Conservation (phyloP, 1,140 invertebrate species). For the Hypothenemus hampei region DNA sequence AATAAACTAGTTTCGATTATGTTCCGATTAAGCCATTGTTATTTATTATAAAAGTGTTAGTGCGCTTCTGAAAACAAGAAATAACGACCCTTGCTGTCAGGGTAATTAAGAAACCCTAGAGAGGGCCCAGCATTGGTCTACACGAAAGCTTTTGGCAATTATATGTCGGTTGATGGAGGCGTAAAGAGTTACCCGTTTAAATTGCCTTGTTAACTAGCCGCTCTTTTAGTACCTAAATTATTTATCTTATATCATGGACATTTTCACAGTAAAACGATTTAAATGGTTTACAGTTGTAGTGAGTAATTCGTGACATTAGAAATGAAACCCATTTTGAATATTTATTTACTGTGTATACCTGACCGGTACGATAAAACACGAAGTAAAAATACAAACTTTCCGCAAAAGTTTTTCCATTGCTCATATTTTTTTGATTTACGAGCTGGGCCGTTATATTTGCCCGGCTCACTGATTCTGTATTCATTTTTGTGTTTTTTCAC, state of each 20-base stretch:
- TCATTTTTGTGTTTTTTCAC: constrained; percentile 24
- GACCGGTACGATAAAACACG: constrained; percentile 10
- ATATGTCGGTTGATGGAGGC: constrained; percentile 20
- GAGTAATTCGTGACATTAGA: neutral
- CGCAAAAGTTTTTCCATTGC: constrained; percentile 20
- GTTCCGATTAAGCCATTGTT: no score
- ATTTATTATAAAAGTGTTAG: no score
- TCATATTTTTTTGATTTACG: constrained; percentile 24
- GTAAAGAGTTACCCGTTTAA: constrained; percentile 15
- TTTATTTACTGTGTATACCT: constrained; percentile 15
- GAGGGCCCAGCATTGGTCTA: constrained; percentile 5
- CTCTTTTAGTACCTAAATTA: constrained; percentile 11
- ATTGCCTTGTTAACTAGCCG: constrained; percentile 13
- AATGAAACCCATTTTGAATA: neutral
- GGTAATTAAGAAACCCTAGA: constrained; percentile 21
- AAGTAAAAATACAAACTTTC: constrained; percentile 17
- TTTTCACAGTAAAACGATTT: neutral
- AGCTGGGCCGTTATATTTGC: constrained; percentile 17
- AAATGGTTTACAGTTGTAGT: neutral
- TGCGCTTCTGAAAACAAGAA: neutral
- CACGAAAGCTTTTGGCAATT: constrained; percentile 22
- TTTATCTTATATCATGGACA: constrained; percentile 4
- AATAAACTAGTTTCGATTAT: no score
- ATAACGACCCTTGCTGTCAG: constrained; percentile 1
- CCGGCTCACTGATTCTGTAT: constrained; percentile 24